Evolutionary conservation across 2,888 invertebrate genomes (phyloP).

Genomic region (Pardosa pseudoannulata): DNA sequence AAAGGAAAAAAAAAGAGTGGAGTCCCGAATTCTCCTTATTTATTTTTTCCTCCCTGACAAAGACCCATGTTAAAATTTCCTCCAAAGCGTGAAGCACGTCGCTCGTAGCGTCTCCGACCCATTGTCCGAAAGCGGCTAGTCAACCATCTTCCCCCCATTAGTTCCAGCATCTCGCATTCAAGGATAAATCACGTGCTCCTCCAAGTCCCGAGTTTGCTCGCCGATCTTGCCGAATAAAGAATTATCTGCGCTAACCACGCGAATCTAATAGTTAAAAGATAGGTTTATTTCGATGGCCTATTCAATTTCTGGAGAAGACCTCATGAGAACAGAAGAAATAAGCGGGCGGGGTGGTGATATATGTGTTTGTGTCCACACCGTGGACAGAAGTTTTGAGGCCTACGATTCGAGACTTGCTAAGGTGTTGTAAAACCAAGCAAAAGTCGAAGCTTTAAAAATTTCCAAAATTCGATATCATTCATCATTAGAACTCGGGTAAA

Average conservation of each 20-base stretch:
- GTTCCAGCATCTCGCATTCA: slow-evolving; percentile 55
- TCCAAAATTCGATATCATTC: too few relatives aligned
- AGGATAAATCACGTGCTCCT: slow-evolving; percentile 46
- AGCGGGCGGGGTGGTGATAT: too few relatives aligned
- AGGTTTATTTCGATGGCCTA: background rate
- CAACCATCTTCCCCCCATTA: slow-evolving; percentile 43
- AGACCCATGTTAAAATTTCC: slow-evolving; percentile 47
- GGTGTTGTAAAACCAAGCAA: too few relatives aligned
- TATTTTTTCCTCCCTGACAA: slow-evolving; percentile 18
- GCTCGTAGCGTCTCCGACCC: background rate
- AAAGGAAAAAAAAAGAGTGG: too few relatives aligned
- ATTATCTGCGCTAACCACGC: slow-evolving; percentile 6
- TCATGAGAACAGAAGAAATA: background rate
- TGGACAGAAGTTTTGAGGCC: too few relatives aligned
- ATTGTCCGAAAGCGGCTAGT: background rate
- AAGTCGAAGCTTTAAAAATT: too few relatives aligned
- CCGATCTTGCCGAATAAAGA: background rate
- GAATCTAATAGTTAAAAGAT: slow-evolving; percentile 9
- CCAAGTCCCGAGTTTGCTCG: background rate
- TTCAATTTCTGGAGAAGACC: background rate
- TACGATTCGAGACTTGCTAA: too few relatives aligned
- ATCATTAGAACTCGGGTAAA: too few relatives aligned
- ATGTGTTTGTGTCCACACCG: too few relatives aligned
- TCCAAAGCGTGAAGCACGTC: slow-evolving; percentile 55
- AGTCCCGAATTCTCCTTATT: background rate